Conservation (phyloP, 2,797 vertebrate genomes). For the Morelia viridis region DNA sequence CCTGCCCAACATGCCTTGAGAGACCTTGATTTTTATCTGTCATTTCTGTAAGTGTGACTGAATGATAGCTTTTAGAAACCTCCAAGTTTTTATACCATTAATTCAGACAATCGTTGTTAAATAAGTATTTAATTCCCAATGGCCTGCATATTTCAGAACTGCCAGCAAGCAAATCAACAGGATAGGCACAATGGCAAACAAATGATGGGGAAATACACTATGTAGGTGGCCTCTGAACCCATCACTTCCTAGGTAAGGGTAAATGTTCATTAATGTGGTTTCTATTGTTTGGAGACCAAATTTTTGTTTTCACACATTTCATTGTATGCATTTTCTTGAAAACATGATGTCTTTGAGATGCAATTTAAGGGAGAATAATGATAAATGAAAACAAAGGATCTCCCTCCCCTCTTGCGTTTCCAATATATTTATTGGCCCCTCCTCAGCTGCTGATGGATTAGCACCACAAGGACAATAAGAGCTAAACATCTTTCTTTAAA, state of each 20-base stretch:
- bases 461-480: not conserved
- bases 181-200: constrained; percentile 56
- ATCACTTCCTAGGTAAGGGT: constrained; percentile 67
- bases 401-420: not conserved
- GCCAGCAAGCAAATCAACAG: constrained; percentile 53
- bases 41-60: constrained; percentile 61
- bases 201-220: constrained; percentile 52
- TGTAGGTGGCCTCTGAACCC: constrained; percentile 55
- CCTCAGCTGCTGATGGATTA: constrained; percentile 5
- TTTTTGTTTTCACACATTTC: constrained; percentile 41
- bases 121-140: constrained; percentile 63
- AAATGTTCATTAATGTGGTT: constrained; percentile 60
- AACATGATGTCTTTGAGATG: constrained; percentile 64
- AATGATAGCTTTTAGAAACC: constrained; percentile 59
- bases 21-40: constrained; percentile 56
- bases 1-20: constrained; percentile 48
- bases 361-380: constrained; percentile 47
- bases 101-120: constrained; percentile 62
- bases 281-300: constrained; percentile 48
- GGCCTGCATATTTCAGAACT: constrained; percentile 53
- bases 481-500: constrained; percentile 29
- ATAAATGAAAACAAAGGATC: constrained; percentile 30
- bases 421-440: constrained; percentile 44
- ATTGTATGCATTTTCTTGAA: constrained; percentile 55
- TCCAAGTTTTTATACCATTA: constrained; percentile 52